Base-by-base conservation (phyloP, 2,888 invertebrate genomes). In the Acanthosoma haemorrhoidale region DNA sequence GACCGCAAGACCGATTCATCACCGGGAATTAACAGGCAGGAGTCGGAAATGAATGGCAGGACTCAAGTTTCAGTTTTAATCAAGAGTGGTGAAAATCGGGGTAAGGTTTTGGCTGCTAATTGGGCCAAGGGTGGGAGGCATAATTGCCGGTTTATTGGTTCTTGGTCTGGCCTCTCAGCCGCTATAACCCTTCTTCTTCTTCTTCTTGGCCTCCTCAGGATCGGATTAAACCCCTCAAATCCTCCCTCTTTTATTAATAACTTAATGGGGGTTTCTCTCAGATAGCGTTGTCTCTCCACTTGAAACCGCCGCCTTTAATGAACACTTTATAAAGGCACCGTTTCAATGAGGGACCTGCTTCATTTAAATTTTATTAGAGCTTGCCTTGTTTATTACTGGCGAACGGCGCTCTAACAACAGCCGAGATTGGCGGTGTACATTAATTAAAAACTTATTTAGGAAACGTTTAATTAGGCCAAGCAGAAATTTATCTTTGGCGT, bases 291-390 rank as follows among this genome's bases (percentile, higher is more conserved):
- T 9, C 32, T 9, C 32, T 32, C 32, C 9, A 32, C 32, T 32
- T 6, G 32, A 9, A 9, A 32, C 32, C 32, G 32, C 4, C 13
- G 29, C 25, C 51, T 51, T 51, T 51, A 51, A 51, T 51, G 51
- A 51, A 51, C 25, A 51, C 51, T 51, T 51, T 51, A 51, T 51
- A 51, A 51, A 51, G 51, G 51, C 51, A 25, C 25, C 25, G 5
- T n/a, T n/a, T n/a, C n/a, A n/a, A n/a, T n/a, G n/a, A 2, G 51
- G 11, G 25, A 51, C 25, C 51, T 25, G 51, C 25, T 51, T 51
- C 51, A 51, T 51, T 51, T 51, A 51, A 51, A 51, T 51, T 51
- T 51, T 51, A 51, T 51, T 51, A 51, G 51, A 21, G 21, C 43
- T 21, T 18, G n/a, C 13, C 51, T 51, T 51, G 51, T 51, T 51